These are phyloP conservation scores for Cosmorhoe ocellata DNA, from an alignment of 2,888 invertebrate species.

Conservation along the genomic window DNA sequence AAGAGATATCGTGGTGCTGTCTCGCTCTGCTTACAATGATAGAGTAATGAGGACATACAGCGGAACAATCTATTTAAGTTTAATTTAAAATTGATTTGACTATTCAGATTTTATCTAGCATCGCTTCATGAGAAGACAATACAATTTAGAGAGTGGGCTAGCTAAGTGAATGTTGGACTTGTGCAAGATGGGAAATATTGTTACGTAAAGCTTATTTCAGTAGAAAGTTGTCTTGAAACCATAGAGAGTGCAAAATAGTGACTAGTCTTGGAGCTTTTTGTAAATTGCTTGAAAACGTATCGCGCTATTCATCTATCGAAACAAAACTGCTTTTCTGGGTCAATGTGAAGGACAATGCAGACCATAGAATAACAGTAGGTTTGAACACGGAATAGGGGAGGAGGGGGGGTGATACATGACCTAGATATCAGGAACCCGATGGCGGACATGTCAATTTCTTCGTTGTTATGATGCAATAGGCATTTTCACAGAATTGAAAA, in stretches of 20 bases:
- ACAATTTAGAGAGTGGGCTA: slow-evolving; percentile 7
- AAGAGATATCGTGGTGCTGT: slow-evolving; percentile 16
- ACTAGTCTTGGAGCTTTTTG: background rate
- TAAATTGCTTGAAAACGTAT: background rate
- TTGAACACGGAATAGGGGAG: background rate
- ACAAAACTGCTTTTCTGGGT: slow-evolving; percentile 9
- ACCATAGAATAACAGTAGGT: background rate
- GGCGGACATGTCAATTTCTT: background rate
- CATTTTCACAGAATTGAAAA: too few species aligned
- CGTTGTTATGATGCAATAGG: too few species aligned
- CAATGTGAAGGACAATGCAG: slow-evolving; percentile 18
- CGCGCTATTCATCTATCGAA: background rate
- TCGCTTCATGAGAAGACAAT: slow-evolving; percentile 23
- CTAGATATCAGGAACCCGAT: background rate
- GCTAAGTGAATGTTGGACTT: slow-evolving; percentile 12
- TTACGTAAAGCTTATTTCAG: slow-evolving; percentile 8
- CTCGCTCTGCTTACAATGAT: slow-evolving; percentile 20
- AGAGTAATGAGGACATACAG: slow-evolving; percentile 43
- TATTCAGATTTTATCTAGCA: slow-evolving; percentile 34
- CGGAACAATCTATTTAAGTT: slow-evolving; percentile 39
- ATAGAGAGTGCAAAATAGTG: background rate
- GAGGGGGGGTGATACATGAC: background rate
- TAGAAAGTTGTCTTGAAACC: slow-evolving; percentile 8
- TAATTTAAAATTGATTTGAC: slow-evolving; percentile 40
- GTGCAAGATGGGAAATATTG: background rate